Base-by-base conservation (phyloP, 2,113 vertebrate genomes). In the Epinephelus cyanopodus region DNA sequence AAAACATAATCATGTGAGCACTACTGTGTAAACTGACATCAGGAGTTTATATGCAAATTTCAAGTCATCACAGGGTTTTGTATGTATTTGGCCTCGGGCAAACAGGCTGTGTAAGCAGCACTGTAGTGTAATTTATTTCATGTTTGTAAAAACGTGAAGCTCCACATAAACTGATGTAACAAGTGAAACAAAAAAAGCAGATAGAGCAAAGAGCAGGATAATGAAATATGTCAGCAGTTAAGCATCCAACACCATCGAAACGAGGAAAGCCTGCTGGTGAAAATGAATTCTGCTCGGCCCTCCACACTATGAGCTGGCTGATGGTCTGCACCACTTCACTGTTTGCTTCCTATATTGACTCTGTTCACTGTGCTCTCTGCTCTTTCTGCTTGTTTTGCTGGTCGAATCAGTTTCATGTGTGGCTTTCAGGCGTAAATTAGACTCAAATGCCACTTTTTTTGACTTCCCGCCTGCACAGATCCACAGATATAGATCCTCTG, bases 91-190 rank as follows among this genome's bases (percentile, higher is more conserved):
- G 23, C 78, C 50, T 3, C 47, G 21, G 17, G 77, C 45, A 27
- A 56, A 18, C 23, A 21, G 27, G 56, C 71, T 23, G 47, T 52
- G 57, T 10, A 50, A 5, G 56, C 52, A 68, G 42, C 29, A 69
- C 13, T 19, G 25, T 15, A 11, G 21, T 27, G 25, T 19, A 19
- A 62, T 78, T 70, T 1, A 70, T 74, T 29, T 67, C 13, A 18
- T 63, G n/a, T 65, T 37, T 54, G n/a, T 27, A 47, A 74, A 64
- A 61, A 37, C 0, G 10, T 29, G 11, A 72, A n/a, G 63, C 63
- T 77, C n/a, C 23, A 64, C 52, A 68, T 61, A 21, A 64, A 67
- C 25, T 37, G 54, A 79, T 53, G 63, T 53, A 85, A 78, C 47
- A 67, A 70, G 27, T 48, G 75, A 72, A 85, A 66, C 14, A 29